Evolutionary conservation across 2,888 invertebrate genomes (phyloP), one percentile per base, ranked within the genome.

Genomic region (Ariolimax columbianus): DNA sequence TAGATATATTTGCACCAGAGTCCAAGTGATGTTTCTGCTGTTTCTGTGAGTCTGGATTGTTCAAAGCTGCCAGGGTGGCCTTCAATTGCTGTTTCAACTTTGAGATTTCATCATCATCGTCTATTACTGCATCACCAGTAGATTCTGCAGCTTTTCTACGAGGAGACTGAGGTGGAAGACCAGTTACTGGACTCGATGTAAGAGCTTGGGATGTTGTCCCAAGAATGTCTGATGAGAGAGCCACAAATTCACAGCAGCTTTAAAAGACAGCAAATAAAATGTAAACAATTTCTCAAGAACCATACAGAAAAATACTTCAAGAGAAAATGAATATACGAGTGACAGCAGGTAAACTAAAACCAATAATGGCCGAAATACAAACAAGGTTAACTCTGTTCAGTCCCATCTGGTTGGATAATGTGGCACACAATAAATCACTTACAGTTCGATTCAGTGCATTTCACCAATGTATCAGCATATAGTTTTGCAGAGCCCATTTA

Each of bases 111-210:
- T 83, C 83, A 30, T 23, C 43, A 2, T 73, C 82, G 19, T 77
- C 82, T n/a, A 43, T 36, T n/a, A n/a, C n/a, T 6, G 9, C 63
- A 30, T 19, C 36, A 33, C n/a, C 30, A 1, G 68, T 0, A 33
- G 70, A 11, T 63, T 55, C 82, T 40, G 68, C 26, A 26, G 43
- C 9, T 40, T 73, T 82, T 38, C 82, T 17, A 33, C 84, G 72
- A 38, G 84, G 84, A n/a, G 84, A 84, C 75, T 84, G 84, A 79
- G 84, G 84, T 33, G 84, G 84, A 11, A 84, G 66, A 11, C 84
- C 84, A 43, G 72, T 36, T 4, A 84, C 68, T 33, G 75, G 38
- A 51, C 9, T 68, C 11, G 36, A 51, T 19, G 66, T 47, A 11
- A 36, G n/a, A 55, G 77, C 26, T 14, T 83, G 66, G 26, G 77